A percentile compares a stretch with the other conserved stretches of the same genome.
Evolutionary conservation across 2,797 vertebrate species (phyloP).

Genomic region (Falco biarmicus): DNA sequence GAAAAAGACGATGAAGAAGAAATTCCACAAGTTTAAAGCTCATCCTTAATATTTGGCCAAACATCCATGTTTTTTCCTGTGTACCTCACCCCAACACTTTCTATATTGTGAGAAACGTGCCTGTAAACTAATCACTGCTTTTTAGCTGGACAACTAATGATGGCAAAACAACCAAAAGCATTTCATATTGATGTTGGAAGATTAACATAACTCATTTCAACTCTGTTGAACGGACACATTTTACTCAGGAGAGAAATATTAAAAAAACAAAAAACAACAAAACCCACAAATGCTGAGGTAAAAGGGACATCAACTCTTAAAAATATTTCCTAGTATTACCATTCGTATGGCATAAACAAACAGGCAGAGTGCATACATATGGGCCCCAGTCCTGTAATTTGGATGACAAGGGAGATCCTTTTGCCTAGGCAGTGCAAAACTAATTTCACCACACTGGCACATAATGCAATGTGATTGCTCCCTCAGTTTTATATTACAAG

Average conservation of each 20-base stretch:
- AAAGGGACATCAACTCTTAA: slow-evolving; percentile 45
- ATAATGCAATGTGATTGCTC: slow-evolving; percentile 63
- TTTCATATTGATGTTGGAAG: slow-evolving; percentile 64
- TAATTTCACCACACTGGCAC: slow-evolving; percentile 61
- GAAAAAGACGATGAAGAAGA: neutral
- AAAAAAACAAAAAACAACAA: neutral
- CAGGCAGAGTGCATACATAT: slow-evolving; percentile 39
- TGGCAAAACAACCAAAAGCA: slow-evolving; percentile 22
- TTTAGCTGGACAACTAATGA: slow-evolving; percentile 33
- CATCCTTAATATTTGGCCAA: slow-evolving; percentile 33
- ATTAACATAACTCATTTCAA: slow-evolving; percentile 63
- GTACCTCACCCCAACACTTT: slow-evolving; percentile 25
- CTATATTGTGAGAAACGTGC: slow-evolving; percentile 27
- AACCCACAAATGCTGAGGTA: slow-evolving; percentile 5
- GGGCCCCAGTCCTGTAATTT: slow-evolving; percentile 61
- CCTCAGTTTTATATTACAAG: slow-evolving; percentile 68
- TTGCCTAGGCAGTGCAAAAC: slow-evolving; percentile 66
- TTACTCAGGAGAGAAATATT: slow-evolving; percentile 35
- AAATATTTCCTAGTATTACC: slow-evolving; percentile 58
- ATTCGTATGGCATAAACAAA: slow-evolving; percentile 51
- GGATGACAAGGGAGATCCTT: slow-evolving; percentile 67
- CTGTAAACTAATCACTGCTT: slow-evolving; percentile 44
- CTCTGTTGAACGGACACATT: slow-evolving; percentile 48
- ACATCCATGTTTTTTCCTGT: neutral
- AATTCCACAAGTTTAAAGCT: slow-evolving; percentile 48